Evolutionary conservation across 1,140 invertebrate species (phyloP), one percentile per base, ranked within the genome.

Genomic region (Epicauta chinensis): DNA sequence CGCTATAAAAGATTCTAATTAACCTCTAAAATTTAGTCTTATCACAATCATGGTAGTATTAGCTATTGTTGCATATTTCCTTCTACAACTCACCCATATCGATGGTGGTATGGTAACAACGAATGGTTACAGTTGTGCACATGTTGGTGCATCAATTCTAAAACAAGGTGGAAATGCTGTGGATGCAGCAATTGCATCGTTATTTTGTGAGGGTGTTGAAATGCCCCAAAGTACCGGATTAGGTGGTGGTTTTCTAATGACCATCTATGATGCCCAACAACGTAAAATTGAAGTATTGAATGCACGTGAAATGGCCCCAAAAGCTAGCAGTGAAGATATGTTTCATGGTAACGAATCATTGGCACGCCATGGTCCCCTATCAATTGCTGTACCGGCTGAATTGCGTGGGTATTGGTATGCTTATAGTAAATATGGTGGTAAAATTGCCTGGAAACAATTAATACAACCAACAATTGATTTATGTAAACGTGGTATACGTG

Each of bases 311-410:
- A 75, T 70, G 0, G 87, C 87, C 0, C 86, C 87, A 1, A 44
- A 34, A 1, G 64, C 54, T 3, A 78, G 85, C 0, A 65, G 58
- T 4, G 51, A 69, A 35, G 68, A 81, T 42, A 89, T 89, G 86
- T 89, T 73, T 54, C 55, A 74, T 38, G 63, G 61, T 6, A 40
- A 50, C 16, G 34, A 39, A 12, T 15, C 23, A 1, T 14, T 55
- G n/a, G 43, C 52, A 1, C 13, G 13, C 12, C 56, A 40, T 52
- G 84, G 85, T 58, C 86, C 83, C 2, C 64, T 89, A 41, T 79
- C 94, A 0, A 80, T 92, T 3, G 95, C 85, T 0, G 86, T 97
- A 5, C 95, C 95, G 0, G 93, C 92, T 4, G 94, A 97, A 71
- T 66, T 98, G 1, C 75, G 77, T 51, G 95, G 94, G 0, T 95